phyloP scores from a whole-genome alignment of 2,113 vertebrate species.

The Cygnus atratus region DNA sequence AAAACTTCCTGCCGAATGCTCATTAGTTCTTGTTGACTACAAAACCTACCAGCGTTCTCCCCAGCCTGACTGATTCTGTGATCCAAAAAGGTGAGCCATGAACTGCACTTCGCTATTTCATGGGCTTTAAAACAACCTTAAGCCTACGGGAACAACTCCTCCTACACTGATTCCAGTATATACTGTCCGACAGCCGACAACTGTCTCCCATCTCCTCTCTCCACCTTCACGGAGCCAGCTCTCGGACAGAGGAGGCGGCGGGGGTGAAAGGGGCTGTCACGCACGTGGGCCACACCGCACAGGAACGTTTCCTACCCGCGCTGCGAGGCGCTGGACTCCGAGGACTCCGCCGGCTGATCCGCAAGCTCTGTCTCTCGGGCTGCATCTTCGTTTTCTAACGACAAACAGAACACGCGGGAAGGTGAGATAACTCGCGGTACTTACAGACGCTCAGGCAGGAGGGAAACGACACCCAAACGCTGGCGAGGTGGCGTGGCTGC shows the following conservation, averaged over 20 bases:
- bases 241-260: background rate
- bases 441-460: background rate
- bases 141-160: background rate
- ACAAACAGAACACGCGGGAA: slow-evolving; percentile 4
- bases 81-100: background rate
- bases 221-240: background rate
- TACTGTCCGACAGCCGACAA: background rate
- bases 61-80: background rate
- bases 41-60: background rate
- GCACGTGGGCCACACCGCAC: background rate
- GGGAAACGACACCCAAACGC: background rate
- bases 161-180: accelerated
- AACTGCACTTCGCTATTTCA: background rate
- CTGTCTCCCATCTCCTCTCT: background rate
- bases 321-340: slow-evolving; percentile 21
- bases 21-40: background rate
- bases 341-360: background rate
- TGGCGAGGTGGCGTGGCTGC: background rate
- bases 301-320: slow-evolving; percentile 64
- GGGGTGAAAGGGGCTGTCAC: background rate
- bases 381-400: slow-evolving; percentile 72
- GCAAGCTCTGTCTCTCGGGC: slow-evolving; percentile 22
- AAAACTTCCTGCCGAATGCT: background rate
- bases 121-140: background rate
- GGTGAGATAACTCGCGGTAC: background rate